Conservation (phyloP, 2,797 vertebrate species). For the Clarias pachynema region DNA sequence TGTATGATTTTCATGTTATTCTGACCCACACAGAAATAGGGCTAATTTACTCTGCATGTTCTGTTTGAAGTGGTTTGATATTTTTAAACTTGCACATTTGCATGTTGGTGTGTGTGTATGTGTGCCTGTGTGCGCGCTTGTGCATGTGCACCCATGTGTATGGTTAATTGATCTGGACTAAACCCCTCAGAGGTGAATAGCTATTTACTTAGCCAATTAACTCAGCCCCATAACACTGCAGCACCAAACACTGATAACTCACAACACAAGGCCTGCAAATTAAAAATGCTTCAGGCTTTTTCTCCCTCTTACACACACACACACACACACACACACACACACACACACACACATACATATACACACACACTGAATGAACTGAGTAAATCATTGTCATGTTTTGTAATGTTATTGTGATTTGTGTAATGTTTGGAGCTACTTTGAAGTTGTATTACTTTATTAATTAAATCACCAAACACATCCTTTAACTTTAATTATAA, state of each 20-base stretch:
- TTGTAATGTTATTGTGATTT: constrained; percentile 42
- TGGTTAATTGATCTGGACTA: constrained; percentile 71
- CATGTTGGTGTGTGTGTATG: constrained; percentile 7
- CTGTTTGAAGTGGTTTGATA: constrained; percentile 20
- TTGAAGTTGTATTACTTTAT: constrained; percentile 11
- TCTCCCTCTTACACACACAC: constrained; percentile 17
- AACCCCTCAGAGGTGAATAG: constrained; percentile 74
- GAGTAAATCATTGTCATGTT: constrained; percentile 40
- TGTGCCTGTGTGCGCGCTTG: constrained; percentile 2
- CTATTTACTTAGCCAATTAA: constrained; percentile 78
- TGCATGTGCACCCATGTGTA: constrained; percentile 23
- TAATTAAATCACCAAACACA: constrained; percentile 8
- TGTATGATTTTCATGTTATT: constrained; percentile 24
- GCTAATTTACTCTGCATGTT: constrained; percentile 9
- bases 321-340: background rate
- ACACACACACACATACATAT: constrained; percentile 29
- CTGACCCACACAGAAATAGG: background rate
- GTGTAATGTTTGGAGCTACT: constrained; percentile 13
- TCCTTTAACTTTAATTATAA: constrained; percentile 1
- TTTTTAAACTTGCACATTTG: constrained; percentile 10
- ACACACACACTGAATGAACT: constrained; percentile 30
- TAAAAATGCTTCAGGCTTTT: constrained; percentile 73
- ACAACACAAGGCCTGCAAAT: constrained; percentile 73
- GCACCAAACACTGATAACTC: constrained; percentile 70
- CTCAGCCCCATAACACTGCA: constrained; percentile 67